Conservation (phyloP, 2,797 vertebrate genomes). For the Molossus molossus region DNA sequence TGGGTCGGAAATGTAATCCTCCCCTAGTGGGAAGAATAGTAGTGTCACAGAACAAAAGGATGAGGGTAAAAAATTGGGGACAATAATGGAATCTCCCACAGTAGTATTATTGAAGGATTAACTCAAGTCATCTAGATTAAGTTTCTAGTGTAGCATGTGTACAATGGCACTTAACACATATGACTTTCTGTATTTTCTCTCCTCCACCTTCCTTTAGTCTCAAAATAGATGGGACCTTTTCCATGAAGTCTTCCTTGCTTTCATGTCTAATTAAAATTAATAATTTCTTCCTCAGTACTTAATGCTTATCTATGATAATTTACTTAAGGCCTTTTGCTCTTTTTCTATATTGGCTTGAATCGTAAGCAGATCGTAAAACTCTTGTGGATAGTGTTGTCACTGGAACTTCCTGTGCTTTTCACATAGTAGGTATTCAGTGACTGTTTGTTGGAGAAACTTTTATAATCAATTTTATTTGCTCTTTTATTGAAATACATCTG, state of each 20-base stretch:
- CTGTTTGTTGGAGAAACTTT: slow-evolving; percentile 13
- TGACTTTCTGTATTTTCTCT: background rate
- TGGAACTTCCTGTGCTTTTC: slow-evolving; percentile 3
- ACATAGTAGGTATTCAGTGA: background rate
- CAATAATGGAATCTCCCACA: background rate
- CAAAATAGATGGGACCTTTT: slow-evolving; percentile 22
- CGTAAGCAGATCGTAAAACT: background rate
- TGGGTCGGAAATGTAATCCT: background rate
- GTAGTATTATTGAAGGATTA: background rate
- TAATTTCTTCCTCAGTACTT: background rate
- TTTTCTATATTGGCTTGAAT: background rate
- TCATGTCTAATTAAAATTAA: slow-evolving; percentile 21
- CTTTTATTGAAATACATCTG: slow-evolving; percentile 17
- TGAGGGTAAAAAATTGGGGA: background rate
- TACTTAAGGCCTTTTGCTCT: slow-evolving; percentile 8
- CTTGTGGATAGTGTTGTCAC: background rate
- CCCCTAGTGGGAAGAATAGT: background rate
- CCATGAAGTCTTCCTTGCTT: slow-evolving; percentile 5
- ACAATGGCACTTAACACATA: background rate
- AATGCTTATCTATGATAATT: background rate
- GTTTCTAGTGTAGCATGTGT: background rate
- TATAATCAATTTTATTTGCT: background rate
- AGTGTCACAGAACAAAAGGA: background rate
- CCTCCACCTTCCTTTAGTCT: background rate
- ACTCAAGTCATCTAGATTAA: background rate